Conservation (phyloP, 2,797 vertebrate genomes). For the Schizopygopsis malacanthus region DNA sequence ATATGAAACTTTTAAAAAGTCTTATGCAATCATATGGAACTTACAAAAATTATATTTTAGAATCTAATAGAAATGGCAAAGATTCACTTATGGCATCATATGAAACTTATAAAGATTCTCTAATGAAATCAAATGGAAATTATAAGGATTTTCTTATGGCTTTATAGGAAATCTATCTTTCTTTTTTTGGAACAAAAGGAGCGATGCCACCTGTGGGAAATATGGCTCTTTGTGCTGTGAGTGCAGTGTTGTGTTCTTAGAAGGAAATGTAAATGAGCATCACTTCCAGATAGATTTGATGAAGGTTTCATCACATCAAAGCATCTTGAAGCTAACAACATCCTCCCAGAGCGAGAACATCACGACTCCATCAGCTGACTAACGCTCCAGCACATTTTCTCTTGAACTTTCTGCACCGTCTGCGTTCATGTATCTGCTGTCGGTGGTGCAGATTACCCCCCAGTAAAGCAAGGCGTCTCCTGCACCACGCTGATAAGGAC, state of each 20-base stretch:
- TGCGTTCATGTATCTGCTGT: conserved; percentile 73
- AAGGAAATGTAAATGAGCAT: conserved; percentile 36
- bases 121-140: background rate
- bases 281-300: conserved; percentile 35
- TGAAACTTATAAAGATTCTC: background rate
- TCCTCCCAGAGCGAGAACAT: conserved; percentile 31
- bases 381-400: background rate
- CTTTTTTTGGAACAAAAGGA: background rate
- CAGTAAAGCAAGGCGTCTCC: conserved; percentile 70
- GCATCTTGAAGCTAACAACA: conserved; percentile 24
- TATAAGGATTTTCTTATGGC: background rate
- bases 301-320: conserved; percentile 43
- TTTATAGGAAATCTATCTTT: background rate
- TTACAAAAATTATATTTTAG: background rate
- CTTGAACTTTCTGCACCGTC: conserved; percentile 56
- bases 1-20: background rate
- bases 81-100: background rate
- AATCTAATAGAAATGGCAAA: background rate
- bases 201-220: background rate
- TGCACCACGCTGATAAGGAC: conserved; percentile 80
- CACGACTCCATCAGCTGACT: conserved; percentile 6
- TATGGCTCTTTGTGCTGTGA: background rate
- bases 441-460: conserved; percentile 74
- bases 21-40: background rate
- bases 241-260: background rate